Base-by-base conservation (phyloP, 2,888 invertebrate species). In the Platycheirus rosarum region DNA sequence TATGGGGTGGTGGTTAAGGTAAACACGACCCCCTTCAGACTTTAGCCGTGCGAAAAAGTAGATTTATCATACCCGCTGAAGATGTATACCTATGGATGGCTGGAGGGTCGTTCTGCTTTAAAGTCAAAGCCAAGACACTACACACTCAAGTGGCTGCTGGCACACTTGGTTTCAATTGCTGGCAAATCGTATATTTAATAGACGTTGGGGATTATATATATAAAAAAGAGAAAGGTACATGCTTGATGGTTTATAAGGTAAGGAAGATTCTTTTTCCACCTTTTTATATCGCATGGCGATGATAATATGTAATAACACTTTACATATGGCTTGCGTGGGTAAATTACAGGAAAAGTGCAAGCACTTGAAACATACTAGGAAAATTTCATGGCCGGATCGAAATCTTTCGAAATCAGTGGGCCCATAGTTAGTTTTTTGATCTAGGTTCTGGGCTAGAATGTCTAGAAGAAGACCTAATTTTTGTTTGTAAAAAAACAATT, bases 271-370 rank as follows among this genome's bases (percentile, higher is more conserved):
- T 26, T 14, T 53, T 55, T 65, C 42, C 14, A 37, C 14, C 23
- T 37, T 5, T 40, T 40, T 40, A 40, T 18, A 11, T 29, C 40
- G 16, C 42, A 46, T 35, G 23, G 29, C 32, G 14, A 29, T 29
- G 26, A 68, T 68, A 42, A 53, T 42, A 60, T 73, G 46, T 13
- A 73, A 78, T 68, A 68, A 63, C 55, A 35, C 40, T 79, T 29
- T 42, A 13, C 1, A 32, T 20, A 63, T 46, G 46, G 69, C 63
- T 63, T 23, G 53, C 35, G 53, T 53, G 75, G 65, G 65, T 69
- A 75, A 75, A 75, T 79, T 75, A 69, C 75, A 79, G 55, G 70
- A 69, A 76, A 76, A 76, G 80, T 76, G 70, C 76, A 80, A 76
- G 80, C 80, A 62, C 46, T 35, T 20, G 1, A 13, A 20, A 18